Conservation (phyloP, 1,140 invertebrate species). For the Lerema accius region DNA sequence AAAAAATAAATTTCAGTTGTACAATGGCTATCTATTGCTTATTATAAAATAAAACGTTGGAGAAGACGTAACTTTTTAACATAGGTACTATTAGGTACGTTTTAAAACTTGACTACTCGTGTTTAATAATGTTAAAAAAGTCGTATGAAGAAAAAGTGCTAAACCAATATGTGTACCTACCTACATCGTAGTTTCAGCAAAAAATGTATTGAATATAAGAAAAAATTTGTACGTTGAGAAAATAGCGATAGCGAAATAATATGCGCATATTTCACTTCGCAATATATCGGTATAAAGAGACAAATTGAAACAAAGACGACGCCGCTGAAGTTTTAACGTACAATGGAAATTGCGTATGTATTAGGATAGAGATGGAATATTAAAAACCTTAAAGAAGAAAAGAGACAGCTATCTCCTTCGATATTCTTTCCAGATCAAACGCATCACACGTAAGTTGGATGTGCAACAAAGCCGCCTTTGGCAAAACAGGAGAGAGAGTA, state of each 20-base stretch:
- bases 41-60: too few species aligned
- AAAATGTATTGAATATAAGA: neutral
- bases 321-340: slow-evolving; percentile 21
- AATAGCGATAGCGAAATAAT: neutral
- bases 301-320: slow-evolving; percentile 34
- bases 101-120: too few species aligned
- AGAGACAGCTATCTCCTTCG: slow-evolving; percentile 18
- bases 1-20: too few species aligned
- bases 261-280: slow-evolving; percentile 9
- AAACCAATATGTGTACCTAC: too few species aligned
- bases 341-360: slow-evolving; percentile 20
- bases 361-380: slow-evolving; percentile 17
- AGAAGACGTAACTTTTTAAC: too few species aligned
- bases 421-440: slow-evolving; percentile 22
- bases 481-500: slow-evolving; percentile 27
- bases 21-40: too few species aligned
- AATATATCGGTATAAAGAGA: slow-evolving; percentile 33
- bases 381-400: neutral
- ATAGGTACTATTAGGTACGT: too few species aligned
- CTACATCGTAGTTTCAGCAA: neutral
- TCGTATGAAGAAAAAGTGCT: too few species aligned
- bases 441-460: slow-evolving; percentile 28
- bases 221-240: neutral
- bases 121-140: too few species aligned
- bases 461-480: slow-evolving; percentile 28